phyloP scores from a whole-genome alignment of 1,140 invertebrate genomes.

The Drosophila jambulina region DNA sequence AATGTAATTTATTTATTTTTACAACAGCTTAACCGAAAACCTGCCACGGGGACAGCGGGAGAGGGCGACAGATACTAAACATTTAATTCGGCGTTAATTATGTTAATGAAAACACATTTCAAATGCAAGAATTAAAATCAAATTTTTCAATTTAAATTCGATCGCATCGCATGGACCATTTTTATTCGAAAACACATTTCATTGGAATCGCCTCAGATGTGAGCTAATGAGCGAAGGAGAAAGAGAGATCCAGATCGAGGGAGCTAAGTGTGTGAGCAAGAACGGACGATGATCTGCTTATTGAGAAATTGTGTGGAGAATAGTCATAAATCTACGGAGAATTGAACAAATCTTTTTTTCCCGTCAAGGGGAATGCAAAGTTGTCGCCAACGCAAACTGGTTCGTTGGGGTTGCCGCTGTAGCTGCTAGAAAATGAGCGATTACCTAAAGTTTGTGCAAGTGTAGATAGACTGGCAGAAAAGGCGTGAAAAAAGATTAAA shows the following conservation, averaged over 20 bases:
- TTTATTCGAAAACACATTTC: constrained; percentile 83
- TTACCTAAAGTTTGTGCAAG: constrained; percentile 58
- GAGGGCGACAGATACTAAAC: constrained; percentile 43
- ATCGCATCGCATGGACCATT: constrained; percentile 83
- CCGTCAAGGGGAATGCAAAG: constrained; percentile 45
- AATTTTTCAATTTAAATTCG: constrained; percentile 84
- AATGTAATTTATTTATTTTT: constrained; percentile 75
- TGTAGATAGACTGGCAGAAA: constrained; percentile 48
- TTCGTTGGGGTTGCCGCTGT: constrained; percentile 24
- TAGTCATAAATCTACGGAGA: constrained; percentile 43
- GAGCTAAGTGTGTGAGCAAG: constrained; percentile 15
- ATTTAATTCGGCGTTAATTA: constrained; percentile 80
- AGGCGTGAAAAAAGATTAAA: background rate
- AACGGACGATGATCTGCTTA: constrained; percentile 50
- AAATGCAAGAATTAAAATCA: constrained; percentile 81
- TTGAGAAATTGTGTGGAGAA: constrained; percentile 74
- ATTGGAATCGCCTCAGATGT: constrained; percentile 62
- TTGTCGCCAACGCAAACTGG: constrained; percentile 61
- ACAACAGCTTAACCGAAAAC: constrained; percentile 44
- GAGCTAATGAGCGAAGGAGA: constrained; percentile 19
- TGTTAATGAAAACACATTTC: constrained; percentile 84
- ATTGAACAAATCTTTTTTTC: constrained; percentile 6
- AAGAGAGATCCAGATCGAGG: background rate
- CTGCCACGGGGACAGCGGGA: background rate
- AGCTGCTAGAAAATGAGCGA: constrained; percentile 60